A percentile compares a stretch with the other conserved stretches of the same genome.
Conservation (phyloP, 35 echinoderm and acorn worm species). For the Patiria miniata region DNA sequence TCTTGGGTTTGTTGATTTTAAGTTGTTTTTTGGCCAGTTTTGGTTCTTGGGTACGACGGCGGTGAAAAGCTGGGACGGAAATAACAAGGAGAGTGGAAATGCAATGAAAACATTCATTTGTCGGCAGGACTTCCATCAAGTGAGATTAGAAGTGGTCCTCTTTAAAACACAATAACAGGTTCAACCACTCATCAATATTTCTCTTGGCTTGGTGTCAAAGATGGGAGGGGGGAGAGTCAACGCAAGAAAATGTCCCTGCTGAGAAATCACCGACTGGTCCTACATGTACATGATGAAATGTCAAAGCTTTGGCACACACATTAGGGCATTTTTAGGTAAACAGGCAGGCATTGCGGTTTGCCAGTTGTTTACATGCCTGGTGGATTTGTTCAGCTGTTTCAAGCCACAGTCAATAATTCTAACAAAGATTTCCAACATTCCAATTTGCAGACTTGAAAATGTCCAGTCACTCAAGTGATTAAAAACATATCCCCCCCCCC, state of each 20-base stretch:
- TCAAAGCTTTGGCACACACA: background rate
- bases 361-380: background rate
- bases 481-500: background rate
- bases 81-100: too few relatives aligned
- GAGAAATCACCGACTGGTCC: background rate
- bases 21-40: too few relatives aligned
- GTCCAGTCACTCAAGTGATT: background rate
- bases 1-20: too few relatives aligned
- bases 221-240: background rate
- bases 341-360: background rate
- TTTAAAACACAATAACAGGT: too few relatives aligned
- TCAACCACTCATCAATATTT: background rate
- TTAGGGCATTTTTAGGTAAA: background rate
- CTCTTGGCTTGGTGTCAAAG: background rate
- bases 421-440: too few relatives aligned
- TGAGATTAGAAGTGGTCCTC: too few relatives aligned
- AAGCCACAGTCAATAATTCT: too few relatives aligned
- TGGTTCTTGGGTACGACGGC: too few relatives aligned
- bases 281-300: background rate
- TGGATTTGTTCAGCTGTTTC: slow-evolving; percentile 2
- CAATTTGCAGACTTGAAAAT: background rate
- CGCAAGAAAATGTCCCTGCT: background rate
- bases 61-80: too few relatives aligned
- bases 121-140: too few relatives aligned
- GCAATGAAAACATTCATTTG: too few relatives aligned